phyloP scores from a whole-genome alignment of 2,888 invertebrate genomes.

The Dicranocentrus wangi region DNA sequence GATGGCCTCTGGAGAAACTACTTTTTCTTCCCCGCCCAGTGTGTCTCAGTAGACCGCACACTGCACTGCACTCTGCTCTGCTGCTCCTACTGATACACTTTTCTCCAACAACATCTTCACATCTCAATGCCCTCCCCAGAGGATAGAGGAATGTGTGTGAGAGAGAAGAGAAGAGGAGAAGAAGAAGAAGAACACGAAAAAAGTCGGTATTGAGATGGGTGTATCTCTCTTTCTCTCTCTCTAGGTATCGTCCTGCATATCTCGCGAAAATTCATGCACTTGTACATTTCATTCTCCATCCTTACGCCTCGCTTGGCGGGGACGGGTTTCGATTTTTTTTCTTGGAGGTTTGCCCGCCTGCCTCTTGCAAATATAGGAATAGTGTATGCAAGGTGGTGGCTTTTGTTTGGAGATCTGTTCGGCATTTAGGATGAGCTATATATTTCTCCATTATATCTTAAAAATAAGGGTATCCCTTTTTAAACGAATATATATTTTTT shows the following conservation, averaged over 20 bases:
- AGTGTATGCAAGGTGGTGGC: not conserved
- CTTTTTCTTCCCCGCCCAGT: conserved; percentile 12
- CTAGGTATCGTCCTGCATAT: conserved; percentile 1
- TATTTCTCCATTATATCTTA: too few relatives aligned
- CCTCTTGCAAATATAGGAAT: too few relatives aligned
- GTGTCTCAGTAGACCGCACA: not conserved
- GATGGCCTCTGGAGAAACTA: conserved; percentile 48
- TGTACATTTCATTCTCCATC: not conserved
- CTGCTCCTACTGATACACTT: conserved; percentile 30
- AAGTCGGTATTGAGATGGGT: too few relatives aligned
- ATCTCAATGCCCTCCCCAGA: not conserved
- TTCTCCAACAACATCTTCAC: conserved; percentile 8
- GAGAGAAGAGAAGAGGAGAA: not conserved
- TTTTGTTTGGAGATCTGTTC: conserved; percentile 17
- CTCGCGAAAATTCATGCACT: conserved; percentile 8
- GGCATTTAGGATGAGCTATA: conserved; percentile 32
- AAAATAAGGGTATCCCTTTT: not conserved
- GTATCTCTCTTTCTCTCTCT: not conserved
- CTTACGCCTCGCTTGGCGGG: not conserved
- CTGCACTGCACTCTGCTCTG: not conserved
- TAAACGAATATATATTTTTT: not conserved
- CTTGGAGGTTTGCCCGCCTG: conserved; percentile 46
- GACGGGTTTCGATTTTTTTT: conserved; percentile 36
- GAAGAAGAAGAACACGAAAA: too few relatives aligned
- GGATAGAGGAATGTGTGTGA: not conserved